phyloP scores from a whole-genome alignment of 2,888 invertebrate species.

The Palloptera scutellata region DNA sequence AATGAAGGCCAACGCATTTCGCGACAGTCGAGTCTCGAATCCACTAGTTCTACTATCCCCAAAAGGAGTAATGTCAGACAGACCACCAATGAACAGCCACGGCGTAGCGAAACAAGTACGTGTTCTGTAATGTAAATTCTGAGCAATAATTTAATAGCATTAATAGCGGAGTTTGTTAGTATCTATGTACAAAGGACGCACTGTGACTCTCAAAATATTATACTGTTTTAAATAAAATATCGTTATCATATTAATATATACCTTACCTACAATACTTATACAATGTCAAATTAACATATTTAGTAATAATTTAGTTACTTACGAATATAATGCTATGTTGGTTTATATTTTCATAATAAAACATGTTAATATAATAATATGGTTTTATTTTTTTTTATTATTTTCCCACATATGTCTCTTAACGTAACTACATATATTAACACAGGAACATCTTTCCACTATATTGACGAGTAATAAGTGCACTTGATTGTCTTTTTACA shows the following conservation, averaged over 20 bases:
- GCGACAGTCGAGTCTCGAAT: slow-evolving; percentile 20
- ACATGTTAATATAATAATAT: too few relatives aligned
- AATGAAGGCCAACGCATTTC: slow-evolving; percentile 2
- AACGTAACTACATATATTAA: too few relatives aligned
- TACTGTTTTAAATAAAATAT: slow-evolving; percentile 2
- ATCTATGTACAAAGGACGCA: neutral
- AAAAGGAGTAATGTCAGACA: neutral
- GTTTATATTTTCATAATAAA: too few relatives aligned
- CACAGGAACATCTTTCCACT: too few relatives aligned
- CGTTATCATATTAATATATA: neutral
- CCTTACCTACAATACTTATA: neutral
- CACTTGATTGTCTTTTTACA: too few relatives aligned
- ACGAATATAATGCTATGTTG: too few relatives aligned
- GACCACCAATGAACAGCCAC: slow-evolving; percentile 16
- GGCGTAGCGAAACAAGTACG: slow-evolving; percentile 41
- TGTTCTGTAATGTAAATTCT: slow-evolving; percentile 50
- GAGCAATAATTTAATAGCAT: neutral
- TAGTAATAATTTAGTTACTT: too few relatives aligned
- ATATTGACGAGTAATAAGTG: too few relatives aligned
- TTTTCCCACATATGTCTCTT: too few relatives aligned
- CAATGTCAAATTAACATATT: slow-evolving; percentile 5
- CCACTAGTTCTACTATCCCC: neutral
- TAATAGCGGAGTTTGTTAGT: neutral
- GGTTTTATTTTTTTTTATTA: too few relatives aligned
- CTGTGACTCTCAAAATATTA: neutral